Conservation (phyloP, 37 sponge, comb jelly and placozoan species). For the Cladorhizidae sp. region DNA sequence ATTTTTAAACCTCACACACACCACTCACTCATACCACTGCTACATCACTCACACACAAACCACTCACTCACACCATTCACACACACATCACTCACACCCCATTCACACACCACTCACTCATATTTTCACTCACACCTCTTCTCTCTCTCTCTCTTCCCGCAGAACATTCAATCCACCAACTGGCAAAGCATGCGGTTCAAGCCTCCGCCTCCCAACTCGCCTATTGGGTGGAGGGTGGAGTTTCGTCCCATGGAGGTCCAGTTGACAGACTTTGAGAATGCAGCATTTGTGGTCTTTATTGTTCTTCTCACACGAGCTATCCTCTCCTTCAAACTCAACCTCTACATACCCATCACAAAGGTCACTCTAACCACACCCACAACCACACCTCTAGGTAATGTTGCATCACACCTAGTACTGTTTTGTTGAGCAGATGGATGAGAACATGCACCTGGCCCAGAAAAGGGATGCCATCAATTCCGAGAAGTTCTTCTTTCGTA, state of each 20-base stretch:
- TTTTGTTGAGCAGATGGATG: slow-evolving; percentile 59
- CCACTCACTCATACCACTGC: too few species aligned
- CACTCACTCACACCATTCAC: too few species aligned
- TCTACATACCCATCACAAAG: slow-evolving; percentile 94
- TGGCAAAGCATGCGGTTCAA: slow-evolving; percentile 99
- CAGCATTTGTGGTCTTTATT: slow-evolving; percentile 88
- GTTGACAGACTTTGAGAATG: slow-evolving; percentile 99
- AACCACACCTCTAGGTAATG: background rate
- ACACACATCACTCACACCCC: too few species aligned
- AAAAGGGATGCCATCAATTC: slow-evolving; percentile 73
- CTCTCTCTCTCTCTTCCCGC: background rate
- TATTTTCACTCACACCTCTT: slow-evolving; percentile 26
- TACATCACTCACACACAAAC: too few species aligned
- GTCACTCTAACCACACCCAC: slow-evolving; percentile 20
- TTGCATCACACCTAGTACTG: background rate
- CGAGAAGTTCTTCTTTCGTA: slow-evolving; percentile 87
- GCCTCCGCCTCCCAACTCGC: slow-evolving; percentile 92
- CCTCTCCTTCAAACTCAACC: slow-evolving; percentile 88
- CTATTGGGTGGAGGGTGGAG: slow-evolving; percentile 99
- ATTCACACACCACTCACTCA: slow-evolving; percentile 19
- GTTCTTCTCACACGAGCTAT: slow-evolving; percentile 89
- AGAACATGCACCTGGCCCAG: slow-evolving; percentile 84
- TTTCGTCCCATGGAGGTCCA: slow-evolving; percentile 95
- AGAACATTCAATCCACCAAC: slow-evolving; percentile 98
- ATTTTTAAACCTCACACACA: too few species aligned